Percentiles rank a stretch among this genome's conserved stretches.
Evolutionary conservation across 2,113 vertebrate genomes (phyloP).

Genomic region (Hepsetus odoe): DNA sequence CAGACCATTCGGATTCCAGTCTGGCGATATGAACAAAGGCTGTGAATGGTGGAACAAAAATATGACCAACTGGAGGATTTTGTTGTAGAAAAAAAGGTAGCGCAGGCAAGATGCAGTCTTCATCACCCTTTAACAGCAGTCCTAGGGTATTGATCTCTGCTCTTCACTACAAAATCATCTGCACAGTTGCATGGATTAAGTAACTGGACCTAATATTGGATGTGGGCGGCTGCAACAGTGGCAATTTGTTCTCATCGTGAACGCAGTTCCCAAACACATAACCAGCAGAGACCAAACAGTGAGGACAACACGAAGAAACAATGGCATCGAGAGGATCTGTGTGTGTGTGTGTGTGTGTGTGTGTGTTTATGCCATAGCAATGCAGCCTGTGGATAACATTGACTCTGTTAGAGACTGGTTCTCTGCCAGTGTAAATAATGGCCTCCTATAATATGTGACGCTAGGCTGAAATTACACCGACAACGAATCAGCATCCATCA

Average conservation of each 20-base stretch:
- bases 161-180: not conserved
- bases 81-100: too few relatives aligned
- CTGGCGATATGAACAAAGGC: too few relatives aligned
- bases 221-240: not conserved
- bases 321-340: not conserved
- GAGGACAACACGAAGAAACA: not conserved
- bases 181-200: not conserved
- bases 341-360: not conserved
- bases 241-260: not conserved
- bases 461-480: constrained; percentile 44
- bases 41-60: too few relatives aligned
- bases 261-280: too few relatives aligned
- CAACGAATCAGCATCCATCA: constrained; percentile 46
- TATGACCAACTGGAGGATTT: too few relatives aligned
- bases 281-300: not conserved
- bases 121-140: not conserved
- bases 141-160: not conserved
- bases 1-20: too few relatives aligned
- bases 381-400: constrained; percentile 21
- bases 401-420: constrained; percentile 22
- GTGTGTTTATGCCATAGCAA: not conserved
- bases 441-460: constrained; percentile 39
- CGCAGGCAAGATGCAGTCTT: not conserved
- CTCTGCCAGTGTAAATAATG: constrained; percentile 56
- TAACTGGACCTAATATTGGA: not conserved